phyloP scores from a whole-genome alignment of 2,888 invertebrate species.

The Plagiodera versicolora region DNA sequence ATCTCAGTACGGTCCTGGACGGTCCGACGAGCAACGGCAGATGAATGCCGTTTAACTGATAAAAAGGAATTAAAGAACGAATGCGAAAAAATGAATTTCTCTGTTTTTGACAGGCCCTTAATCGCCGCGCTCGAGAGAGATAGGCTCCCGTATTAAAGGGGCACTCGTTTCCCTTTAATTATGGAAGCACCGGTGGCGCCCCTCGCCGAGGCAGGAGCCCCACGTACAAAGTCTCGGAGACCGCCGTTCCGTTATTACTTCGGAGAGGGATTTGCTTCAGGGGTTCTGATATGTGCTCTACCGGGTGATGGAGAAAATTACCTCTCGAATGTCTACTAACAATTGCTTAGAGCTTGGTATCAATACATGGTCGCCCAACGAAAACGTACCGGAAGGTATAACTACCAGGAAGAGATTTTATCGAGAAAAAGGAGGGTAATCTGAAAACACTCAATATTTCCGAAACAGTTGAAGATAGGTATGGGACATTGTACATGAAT shows the following conservation, averaged over 20 bases:
- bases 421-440: no score
- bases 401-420: no score
- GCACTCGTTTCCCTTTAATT: slow-evolving; percentile 53
- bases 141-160: slow-evolving; percentile 50
- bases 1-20: slow-evolving; percentile 18
- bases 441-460: no score
- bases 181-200: slow-evolving; percentile 40
- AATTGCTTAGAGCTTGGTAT: no score
- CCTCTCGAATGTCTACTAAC: no score
- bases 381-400: no score
- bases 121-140: slow-evolving; percentile 55
- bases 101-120: slow-evolving; percentile 59
- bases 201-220: slow-evolving; percentile 7
- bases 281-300: neutral
- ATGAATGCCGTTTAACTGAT: slow-evolving; percentile 57
- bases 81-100: slow-evolving; percentile 58
- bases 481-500: no score
- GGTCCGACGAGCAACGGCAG: slow-evolving; percentile 39
- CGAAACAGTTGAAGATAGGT: no score
- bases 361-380: no score
- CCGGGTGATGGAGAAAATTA: neutral
- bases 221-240: slow-evolving; percentile 13
- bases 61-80: slow-evolving; percentile 58
- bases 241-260: slow-evolving; percentile 9
- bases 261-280: neutral